phyloP scores from a whole-genome alignment of 2,797 vertebrate species.

The Sciaenops ocellatus region DNA sequence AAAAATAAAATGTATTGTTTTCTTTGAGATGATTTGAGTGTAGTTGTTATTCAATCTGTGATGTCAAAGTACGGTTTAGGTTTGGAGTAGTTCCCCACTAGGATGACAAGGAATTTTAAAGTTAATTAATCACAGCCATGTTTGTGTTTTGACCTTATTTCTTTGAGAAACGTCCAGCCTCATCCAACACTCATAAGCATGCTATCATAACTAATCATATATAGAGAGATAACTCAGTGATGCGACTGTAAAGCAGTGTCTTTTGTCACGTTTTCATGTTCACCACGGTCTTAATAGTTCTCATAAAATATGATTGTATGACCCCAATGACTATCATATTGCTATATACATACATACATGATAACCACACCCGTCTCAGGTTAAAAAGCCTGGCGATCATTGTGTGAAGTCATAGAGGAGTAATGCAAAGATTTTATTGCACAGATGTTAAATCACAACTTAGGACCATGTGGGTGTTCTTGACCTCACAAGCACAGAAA shows the following conservation, averaged over 20 bases:
- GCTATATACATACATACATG: not conserved
- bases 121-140: not conserved
- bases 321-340: slow-evolving; percentile 4
- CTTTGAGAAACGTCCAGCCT: too few relatives aligned
- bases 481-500: not conserved
- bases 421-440: slow-evolving; percentile 14
- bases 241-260: not conserved
- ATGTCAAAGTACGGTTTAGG: not conserved
- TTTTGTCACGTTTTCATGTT: not conserved
- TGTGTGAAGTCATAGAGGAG: slow-evolving; percentile 39
- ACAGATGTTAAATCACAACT: slow-evolving; percentile 27
- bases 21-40: not conserved
- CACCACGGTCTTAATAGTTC: not conserved
- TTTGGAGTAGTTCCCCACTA: not conserved
- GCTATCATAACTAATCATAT: not conserved
- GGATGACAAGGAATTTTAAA: not conserved
- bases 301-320: not conserved
- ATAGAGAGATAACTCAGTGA: not conserved
- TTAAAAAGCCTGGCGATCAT: slow-evolving; percentile 1
- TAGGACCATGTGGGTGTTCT: slow-evolving; percentile 10
- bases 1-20: too few relatives aligned
- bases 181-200: not conserved
- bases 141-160: not conserved
- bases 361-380: slow-evolving; percentile 14
- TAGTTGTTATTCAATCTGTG: not conserved